Conservation (phyloP, 2,113 vertebrate species). For the Sinocyclocheilus anophthalmus region DNA sequence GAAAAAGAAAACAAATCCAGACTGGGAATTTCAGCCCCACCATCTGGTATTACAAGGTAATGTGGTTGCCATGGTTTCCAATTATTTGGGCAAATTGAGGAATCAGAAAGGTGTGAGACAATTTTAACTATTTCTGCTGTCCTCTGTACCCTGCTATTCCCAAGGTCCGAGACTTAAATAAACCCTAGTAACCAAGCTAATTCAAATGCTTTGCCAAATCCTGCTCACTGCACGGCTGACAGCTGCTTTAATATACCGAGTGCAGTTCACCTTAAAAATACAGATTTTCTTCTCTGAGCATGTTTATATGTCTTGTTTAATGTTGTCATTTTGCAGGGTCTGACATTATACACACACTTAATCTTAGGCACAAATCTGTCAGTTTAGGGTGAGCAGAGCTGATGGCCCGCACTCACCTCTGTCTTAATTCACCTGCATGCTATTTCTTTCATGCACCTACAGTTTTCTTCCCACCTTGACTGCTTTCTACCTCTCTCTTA, state of each 20-base stretch:
- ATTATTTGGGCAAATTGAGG: constrained; percentile 24
- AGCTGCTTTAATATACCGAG: not conserved
- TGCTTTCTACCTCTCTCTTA: not conserved
- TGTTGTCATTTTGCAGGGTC: not conserved
- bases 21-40: constrained; percentile 32
- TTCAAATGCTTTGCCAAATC: not conserved
- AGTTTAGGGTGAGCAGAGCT: not conserved
- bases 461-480: constrained; percentile 30
- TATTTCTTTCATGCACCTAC: not conserved
- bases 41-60: constrained; percentile 16
- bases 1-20: not conserved
- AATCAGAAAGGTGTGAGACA: constrained; percentile 27
- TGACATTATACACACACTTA: not conserved
- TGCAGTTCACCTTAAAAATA: not conserved
- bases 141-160: constrained; percentile 8
- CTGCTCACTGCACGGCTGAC: not conserved
- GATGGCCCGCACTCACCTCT: not conserved
- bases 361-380: not conserved
- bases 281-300: not conserved
- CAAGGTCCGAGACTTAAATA: not conserved
- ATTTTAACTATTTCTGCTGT: constrained; percentile 4
- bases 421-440: not conserved
- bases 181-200: not conserved
- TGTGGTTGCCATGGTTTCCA: constrained; percentile 29
- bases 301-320: not conserved